Conservation (phyloP, 2,797 vertebrate species). For the Nothura maculosa region DNA sequence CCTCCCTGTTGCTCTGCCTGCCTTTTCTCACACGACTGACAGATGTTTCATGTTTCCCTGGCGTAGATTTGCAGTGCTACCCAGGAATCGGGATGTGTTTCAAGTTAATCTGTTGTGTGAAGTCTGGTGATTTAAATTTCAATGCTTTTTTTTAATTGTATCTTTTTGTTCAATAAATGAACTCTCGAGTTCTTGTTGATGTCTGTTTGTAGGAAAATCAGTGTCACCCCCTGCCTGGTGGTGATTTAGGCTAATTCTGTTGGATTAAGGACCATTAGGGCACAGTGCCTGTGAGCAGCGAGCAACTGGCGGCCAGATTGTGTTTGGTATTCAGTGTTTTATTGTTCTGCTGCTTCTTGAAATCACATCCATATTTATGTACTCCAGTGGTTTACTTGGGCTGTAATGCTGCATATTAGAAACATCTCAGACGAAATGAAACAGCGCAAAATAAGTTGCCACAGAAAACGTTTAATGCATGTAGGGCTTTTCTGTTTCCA, state of each 20-base stretch:
- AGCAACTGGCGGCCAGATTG: fast-evolving
- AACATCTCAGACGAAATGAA: neutral
- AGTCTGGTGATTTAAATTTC: neutral
- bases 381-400: neutral
- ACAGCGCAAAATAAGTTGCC: neutral
- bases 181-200: neutral
- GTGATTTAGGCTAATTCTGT: neutral
- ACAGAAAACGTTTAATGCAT: neutral
- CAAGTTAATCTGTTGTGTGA: neutral
- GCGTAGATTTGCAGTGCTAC: neutral
- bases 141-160: neutral
- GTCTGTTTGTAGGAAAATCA: neutral
- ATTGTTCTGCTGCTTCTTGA: neutral
- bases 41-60: neutral
- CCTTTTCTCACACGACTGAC: fast-evolving
- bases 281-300: neutral
- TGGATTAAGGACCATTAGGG: neutral
- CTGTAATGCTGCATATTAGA: neutral
- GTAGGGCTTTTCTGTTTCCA: neutral
- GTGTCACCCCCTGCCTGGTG: fast-evolving
- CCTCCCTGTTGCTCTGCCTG: neutral
- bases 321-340: neutral
- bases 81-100: neutral
- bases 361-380: fast-evolving
- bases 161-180: neutral